A percentile compares a stretch with the other conserved stretches of the same genome.
phyloP scores from a whole-genome alignment of 2,797 vertebrate genomes.

The Periparus ater region DNA sequence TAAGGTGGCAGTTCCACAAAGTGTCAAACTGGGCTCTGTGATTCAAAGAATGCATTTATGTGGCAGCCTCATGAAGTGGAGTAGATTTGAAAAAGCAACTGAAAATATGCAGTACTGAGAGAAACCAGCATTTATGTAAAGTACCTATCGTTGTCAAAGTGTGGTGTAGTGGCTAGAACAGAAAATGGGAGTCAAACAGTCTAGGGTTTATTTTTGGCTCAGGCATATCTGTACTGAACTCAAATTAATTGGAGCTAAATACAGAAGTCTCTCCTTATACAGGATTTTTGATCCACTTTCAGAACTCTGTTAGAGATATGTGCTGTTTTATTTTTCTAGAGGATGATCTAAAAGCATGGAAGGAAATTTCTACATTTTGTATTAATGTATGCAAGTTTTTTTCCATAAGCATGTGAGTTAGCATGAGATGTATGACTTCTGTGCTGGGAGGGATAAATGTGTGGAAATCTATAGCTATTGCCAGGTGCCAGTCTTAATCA shows the following conservation, averaged over 20 bases:
- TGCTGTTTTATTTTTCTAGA: constrained; percentile 14
- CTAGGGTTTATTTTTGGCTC: constrained; percentile 42
- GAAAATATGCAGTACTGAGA: background rate
- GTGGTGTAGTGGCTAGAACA: background rate
- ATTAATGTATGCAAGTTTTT: background rate
- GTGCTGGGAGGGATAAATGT: background rate
- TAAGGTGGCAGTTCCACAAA: background rate
- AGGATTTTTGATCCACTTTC: constrained; percentile 52
- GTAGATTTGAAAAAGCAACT: constrained; percentile 7
- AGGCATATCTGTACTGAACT: constrained; percentile 15
- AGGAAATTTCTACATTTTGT: background rate
- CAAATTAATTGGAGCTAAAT: constrained; percentile 53
- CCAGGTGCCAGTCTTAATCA: constrained; percentile 24
- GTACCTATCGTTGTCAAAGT: background rate
- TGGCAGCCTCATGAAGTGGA: background rate
- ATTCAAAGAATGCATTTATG: background rate
- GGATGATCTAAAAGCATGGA: background rate
- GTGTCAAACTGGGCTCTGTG: background rate
- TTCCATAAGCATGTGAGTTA: background rate
- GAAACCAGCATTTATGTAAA: background rate
- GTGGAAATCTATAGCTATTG: constrained; percentile 6
- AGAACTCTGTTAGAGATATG: background rate
- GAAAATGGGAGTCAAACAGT: constrained; percentile 8
- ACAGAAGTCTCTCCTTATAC: constrained; percentile 23
- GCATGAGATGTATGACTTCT: background rate